Conservation (phyloP, 2,113 vertebrate genomes). For the Micromys minutus region DNA sequence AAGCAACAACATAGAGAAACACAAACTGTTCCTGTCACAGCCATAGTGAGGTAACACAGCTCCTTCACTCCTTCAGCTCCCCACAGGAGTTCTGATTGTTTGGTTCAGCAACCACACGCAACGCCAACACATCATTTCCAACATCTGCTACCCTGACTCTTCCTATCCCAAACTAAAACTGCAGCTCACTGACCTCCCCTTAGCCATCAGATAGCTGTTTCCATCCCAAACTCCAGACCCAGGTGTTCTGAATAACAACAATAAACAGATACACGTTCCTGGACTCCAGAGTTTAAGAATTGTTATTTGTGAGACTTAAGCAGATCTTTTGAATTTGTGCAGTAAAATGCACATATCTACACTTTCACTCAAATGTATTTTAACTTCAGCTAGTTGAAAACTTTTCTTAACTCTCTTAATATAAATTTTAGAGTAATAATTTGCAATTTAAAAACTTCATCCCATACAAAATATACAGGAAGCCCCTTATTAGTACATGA, state of each 20-base stretch:
- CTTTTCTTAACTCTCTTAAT: background rate
- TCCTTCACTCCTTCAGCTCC: background rate
- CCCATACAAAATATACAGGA: background rate
- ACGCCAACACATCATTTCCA: background rate
- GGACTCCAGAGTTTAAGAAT: conserved; percentile 10
- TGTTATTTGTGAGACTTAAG: background rate
- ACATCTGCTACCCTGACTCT: background rate
- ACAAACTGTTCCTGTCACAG: background rate
- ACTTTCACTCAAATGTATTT: conserved; percentile 47
- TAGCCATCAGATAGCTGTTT: background rate
- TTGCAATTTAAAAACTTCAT: conserved; percentile 6
- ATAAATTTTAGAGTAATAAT: conserved; percentile 49
- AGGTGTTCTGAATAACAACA: background rate
- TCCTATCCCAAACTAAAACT: background rate
- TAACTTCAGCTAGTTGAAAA: background rate
- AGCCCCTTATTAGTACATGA: background rate
- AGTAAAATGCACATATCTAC: background rate
- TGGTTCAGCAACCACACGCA: background rate
- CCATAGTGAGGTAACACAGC: background rate
- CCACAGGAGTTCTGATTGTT: background rate
- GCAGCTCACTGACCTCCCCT: background rate
- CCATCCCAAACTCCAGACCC: background rate
- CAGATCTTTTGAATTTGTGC: background rate
- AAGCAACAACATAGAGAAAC: conserved; percentile 1
- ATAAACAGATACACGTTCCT: background rate